Base-by-base conservation (phyloP, 2,888 invertebrate genomes). In the Liopterus haemorrhoidalis region DNA sequence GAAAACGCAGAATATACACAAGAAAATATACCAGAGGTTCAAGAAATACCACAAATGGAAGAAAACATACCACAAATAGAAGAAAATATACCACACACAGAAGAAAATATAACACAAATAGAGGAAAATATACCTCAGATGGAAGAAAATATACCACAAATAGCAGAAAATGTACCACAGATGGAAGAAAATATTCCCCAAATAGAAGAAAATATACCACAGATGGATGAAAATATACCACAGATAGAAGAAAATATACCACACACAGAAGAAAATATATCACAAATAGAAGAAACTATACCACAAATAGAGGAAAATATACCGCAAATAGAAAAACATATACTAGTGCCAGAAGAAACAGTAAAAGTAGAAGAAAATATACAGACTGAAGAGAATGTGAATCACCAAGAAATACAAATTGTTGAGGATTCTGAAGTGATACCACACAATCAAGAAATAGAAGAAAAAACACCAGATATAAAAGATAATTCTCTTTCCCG, bases 41-140 rank as follows among this genome's bases (percentile, higher is more conserved):
- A 25, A 36, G 46, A 46, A 39, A 27, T 15, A 11, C 16, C 18
- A 6, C 24, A n/a, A 58, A 56, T 2, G 53, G 48, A 54, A 39
- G 41, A 54, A 48, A 49, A 61, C 30, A 59, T 60, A 30, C 40
- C 32, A 21, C 45, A 52, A 22, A 41, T 43, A 11, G 50, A 53
- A 48, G 50, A 56, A 30, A 48, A 56, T 9, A 33, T 40, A 5
- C 37, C 28, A 65, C 8, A 36, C 8, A 33, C 20, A n/a, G 38
- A 46, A 31, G 42, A 42, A 31, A 12, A 14, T 22, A 28, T 5
- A 14, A 11, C 14, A 12, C 25, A 38, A 35, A 39, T 11, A 4
- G 61, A 71, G 48, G 65, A 69, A 66, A 67, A 46, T 62, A 64
- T 44, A 62, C 64, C 4, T 63, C 61, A 16, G 58, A n/a, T n/a